phyloP scores from a whole-genome alignment of 2,797 vertebrate species.

The Luscinia luscinia region DNA sequence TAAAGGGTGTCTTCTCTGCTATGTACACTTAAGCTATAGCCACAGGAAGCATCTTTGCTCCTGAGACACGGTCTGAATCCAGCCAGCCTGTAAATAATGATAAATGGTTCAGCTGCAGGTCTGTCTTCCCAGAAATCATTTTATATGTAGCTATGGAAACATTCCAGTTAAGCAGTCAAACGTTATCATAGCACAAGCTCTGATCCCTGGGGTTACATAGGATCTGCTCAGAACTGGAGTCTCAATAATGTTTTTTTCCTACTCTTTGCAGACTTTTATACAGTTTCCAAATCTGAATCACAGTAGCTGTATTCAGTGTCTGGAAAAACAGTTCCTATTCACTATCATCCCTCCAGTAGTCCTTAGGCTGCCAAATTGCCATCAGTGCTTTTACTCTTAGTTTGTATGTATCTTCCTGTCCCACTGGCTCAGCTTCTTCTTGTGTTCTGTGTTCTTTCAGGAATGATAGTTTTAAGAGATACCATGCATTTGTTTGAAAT shows the following conservation, averaged over 20 bases:
- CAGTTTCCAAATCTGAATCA: constrained; percentile 44
- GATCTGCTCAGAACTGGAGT: not conserved
- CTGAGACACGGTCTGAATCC: not conserved
- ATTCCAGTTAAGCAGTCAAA: not conserved
- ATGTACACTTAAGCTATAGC: not conserved
- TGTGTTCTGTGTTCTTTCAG: not conserved
- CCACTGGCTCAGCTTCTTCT: not conserved
- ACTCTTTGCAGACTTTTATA: not conserved
- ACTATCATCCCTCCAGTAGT: constrained; percentile 17
- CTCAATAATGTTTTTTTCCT: not conserved
- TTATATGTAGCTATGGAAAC: not conserved
- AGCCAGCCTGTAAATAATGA: not conserved
- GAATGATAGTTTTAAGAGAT: not conserved
- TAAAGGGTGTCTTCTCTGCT: not conserved
- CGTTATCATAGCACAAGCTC: not conserved
- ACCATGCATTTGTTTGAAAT: not conserved
- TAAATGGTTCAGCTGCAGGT: not conserved
- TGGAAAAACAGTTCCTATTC: constrained; percentile 40
- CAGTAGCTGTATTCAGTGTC: constrained; percentile 45
- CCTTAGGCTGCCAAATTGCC: constrained; percentile 34
- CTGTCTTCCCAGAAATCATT: not conserved
- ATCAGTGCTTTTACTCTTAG: constrained; percentile 25
- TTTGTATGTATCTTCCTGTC: not conserved
- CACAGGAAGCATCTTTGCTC: not conserved
- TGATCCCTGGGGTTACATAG: not conserved